These are phyloP conservation scores for Glomeris marginata DNA, from an alignment of 2,888 invertebrate species.

Conservation along the genomic window DNA sequence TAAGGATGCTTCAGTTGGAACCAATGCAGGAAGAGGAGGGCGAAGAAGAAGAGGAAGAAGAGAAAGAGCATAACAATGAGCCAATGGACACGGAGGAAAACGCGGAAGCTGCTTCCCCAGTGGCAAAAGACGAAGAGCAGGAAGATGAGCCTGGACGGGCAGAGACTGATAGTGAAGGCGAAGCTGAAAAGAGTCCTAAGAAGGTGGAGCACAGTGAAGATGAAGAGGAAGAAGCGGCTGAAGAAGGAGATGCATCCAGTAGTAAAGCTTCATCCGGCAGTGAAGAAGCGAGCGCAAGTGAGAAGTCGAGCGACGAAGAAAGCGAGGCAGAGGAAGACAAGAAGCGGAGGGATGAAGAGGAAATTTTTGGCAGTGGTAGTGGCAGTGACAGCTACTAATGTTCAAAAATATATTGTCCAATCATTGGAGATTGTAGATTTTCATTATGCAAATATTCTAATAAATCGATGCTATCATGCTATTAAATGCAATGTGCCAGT, in stretches of 20 bases:
- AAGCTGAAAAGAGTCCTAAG: conserved; percentile 22
- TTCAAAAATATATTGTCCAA: background rate
- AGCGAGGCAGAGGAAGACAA: conserved; percentile 17
- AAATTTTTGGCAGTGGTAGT: conserved; percentile 22
- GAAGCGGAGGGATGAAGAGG: conserved; percentile 19
- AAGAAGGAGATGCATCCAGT: conserved; percentile 6
- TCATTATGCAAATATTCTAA: too few species aligned
- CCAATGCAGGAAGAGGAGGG: conserved; percentile 57
- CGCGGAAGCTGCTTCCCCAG: background rate
- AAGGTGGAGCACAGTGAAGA: conserved; percentile 35
- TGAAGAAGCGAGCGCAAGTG: conserved; percentile 13
- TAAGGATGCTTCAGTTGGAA: conserved; percentile 69
- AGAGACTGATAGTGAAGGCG: conserved; percentile 9
- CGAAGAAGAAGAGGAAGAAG: conserved; percentile 37
- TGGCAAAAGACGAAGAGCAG: conserved; percentile 3
- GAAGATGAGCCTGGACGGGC: conserved; percentile 2
- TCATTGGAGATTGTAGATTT: background rate
- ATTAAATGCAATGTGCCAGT: too few species aligned
- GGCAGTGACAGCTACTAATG: conserved; percentile 16
- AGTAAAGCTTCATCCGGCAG: conserved; percentile 1
- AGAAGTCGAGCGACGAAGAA: conserved; percentile 12
- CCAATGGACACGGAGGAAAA: conserved; percentile 2
- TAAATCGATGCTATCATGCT: too few species aligned
- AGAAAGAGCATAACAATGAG: conserved; percentile 6
- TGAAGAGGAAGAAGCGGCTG: conserved; percentile 6